These are phyloP conservation scores for Holocentrus rufus DNA, from an alignment of 2,797 vertebrate genomes.

Conservation along the genomic window DNA sequence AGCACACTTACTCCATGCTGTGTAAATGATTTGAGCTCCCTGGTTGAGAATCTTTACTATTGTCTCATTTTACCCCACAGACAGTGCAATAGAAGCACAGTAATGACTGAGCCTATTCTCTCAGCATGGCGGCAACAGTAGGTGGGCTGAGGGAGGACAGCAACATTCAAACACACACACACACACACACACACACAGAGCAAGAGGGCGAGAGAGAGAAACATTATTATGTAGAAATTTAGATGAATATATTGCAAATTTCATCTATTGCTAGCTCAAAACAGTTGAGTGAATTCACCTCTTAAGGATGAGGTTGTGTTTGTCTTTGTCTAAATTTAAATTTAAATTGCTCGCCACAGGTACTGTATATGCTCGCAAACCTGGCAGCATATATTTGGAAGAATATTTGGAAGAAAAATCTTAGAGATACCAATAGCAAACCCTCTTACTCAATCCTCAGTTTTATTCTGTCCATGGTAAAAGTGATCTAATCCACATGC, in stretches of 20 bases:
- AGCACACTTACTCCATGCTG: constrained; percentile 69
- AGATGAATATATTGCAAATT: too few species aligned
- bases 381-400: not conserved
- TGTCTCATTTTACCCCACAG: constrained; percentile 79
- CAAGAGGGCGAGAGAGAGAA: too few species aligned
- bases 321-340: constrained; percentile 34
- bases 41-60: constrained; percentile 79
- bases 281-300: constrained; percentile 29
- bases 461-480: constrained; percentile 4
- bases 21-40: constrained; percentile 74
- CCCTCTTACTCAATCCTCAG: too few species aligned
- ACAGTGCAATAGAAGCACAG: constrained; percentile 71
- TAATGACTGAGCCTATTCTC: constrained; percentile 80
- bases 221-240: too few species aligned
- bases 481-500: too few species aligned
- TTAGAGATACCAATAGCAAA: too few species aligned
- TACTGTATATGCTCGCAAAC: not conserved
- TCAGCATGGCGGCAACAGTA: constrained; percentile 68
- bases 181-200: too few species aligned
- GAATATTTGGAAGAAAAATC: too few species aligned
- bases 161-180: constrained; percentile 20
- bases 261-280: not conserved
- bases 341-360: constrained; percentile 11
- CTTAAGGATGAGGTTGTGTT: constrained; percentile 16
- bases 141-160: constrained; percentile 57